These are phyloP conservation scores for Odontophorus gujanensis DNA, from an alignment of 2,113 vertebrate species.

Conservation along the genomic window DNA sequence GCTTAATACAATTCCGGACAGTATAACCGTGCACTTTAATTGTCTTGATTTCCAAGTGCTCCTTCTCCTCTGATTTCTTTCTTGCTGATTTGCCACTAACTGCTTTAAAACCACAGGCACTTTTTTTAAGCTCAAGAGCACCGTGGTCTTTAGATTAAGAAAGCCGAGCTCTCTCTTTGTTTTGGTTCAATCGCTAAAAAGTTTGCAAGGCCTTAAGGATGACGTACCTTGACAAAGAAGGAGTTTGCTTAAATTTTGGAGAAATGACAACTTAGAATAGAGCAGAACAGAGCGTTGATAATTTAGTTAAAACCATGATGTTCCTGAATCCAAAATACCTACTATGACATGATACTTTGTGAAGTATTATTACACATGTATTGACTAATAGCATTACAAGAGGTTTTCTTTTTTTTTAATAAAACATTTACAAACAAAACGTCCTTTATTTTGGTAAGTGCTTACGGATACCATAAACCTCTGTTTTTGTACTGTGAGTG, in stretches of 20 bases:
- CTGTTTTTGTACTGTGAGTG: background rate
- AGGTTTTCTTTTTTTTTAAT: conserved; percentile 66
- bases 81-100: conserved; percentile 63
- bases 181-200: conserved; percentile 59
- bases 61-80: conserved; percentile 48
- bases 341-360: conserved; percentile 54
- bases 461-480: background rate
- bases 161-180: conserved; percentile 69
- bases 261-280: conserved; percentile 36
- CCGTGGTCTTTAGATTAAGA: conserved; percentile 54
- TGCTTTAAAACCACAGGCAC: conserved; percentile 63
- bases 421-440: conserved; percentile 73
- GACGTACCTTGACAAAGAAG: conserved; percentile 47
- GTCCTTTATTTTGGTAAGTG: conserved; percentile 42
- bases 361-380: conserved; percentile 80
- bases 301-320: conserved; percentile 54
- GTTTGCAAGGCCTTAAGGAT: conserved; percentile 74
- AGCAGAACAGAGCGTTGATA: conserved; percentile 36
- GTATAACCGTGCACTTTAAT: conserved; percentile 80
- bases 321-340: conserved; percentile 62
- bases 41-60: conserved; percentile 62
- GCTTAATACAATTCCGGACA: conserved; percentile 78
- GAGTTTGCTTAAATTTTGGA: conserved; percentile 68
- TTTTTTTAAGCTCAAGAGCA: conserved; percentile 51
- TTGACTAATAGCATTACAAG: conserved; percentile 74